Evolutionary conservation across 1,140 invertebrate species (phyloP).

Genomic region (Megalopta genalis): DNA sequence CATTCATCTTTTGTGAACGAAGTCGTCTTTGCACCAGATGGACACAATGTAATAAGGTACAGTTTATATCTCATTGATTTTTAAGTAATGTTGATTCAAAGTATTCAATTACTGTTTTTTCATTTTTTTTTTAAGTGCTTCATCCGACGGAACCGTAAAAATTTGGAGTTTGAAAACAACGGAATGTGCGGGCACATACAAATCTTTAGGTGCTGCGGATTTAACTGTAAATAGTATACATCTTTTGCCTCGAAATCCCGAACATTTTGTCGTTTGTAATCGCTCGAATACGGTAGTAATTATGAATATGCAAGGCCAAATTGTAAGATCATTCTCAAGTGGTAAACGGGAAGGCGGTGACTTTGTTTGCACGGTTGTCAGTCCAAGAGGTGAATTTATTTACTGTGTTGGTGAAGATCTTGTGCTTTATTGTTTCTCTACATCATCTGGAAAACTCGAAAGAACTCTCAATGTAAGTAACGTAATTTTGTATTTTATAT

Average conservation of each 20-base stretch:
- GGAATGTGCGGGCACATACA: constrained; percentile 97
- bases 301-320: constrained; percentile 99
- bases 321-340: constrained; percentile 97
- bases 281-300: constrained; percentile 98
- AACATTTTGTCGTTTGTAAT: constrained; percentile 99
- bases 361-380: constrained; percentile 94
- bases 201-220: constrained; percentile 93
- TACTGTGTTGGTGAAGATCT: constrained; percentile 99
- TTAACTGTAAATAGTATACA: constrained; percentile 96
- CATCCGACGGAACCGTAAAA: constrained; percentile 98
- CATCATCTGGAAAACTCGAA: constrained; percentile 97
- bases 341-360: constrained; percentile 99
- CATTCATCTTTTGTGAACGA: constrained; percentile 99
- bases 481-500: too few species aligned
- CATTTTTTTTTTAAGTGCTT: constrained; percentile 84
- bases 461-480: constrained; percentile 95
- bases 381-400: constrained; percentile 97
- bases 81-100: background rate
- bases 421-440: constrained; percentile 98
- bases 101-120: background rate
- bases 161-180: constrained; percentile 98
- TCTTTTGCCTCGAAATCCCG: constrained; percentile 94
- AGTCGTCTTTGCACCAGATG: constrained; percentile 95
- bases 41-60: constrained; percentile 92
- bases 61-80: background rate